Base-by-base conservation (phyloP, 1,140 invertebrate species). In the Lordiphosa collinella region DNA sequence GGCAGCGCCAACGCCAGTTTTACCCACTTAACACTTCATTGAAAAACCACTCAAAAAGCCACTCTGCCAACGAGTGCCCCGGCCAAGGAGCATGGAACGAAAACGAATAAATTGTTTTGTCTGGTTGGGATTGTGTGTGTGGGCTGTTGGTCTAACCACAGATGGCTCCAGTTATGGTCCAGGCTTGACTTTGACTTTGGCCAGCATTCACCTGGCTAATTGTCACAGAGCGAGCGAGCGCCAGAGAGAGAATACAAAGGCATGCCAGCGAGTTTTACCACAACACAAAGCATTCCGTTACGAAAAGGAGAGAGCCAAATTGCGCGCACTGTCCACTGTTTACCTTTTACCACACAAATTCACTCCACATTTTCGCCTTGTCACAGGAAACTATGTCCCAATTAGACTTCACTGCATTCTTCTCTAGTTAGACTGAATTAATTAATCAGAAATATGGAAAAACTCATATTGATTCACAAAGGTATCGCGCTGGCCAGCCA, bases 21-120 rank as follows among this genome's bases (percentile, higher is more conserved):
- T 52, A 50, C 59, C 63, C 80, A 86, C 75, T 86, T 86, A 86
- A 86, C 82, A 86, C 82, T 86, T 86, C 84, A 86, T 86, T 86
- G 82, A 86, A 86, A 86, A 82, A 67, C 82, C 82, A 86, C 82
- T 86, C 63, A 70, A 79, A 70, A 73, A 76, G 72, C 72, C 82
- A 74, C 68, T 86, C 53, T 59, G 34, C 41, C 68, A 53, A 52
- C 69, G 57, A 63, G 63, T 53, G 67, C 63, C 36, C 50, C 72
- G 47, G 36, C 48, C 66, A 47, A 55, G 43, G 65, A 35, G 32
- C n/a, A 22, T 48, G 18, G 13, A 13, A 35, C 13, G 5, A 8
- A 2, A 47, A 18, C 4, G 34, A 46, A 53, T 58, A 50, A 78
- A 76, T 61, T 62, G 63, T 58, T 72, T 56, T 51, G 35, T 35